phyloP scores from a whole-genome alignment of 2,797 vertebrate species.

The Hephaestus fuliginosus region DNA sequence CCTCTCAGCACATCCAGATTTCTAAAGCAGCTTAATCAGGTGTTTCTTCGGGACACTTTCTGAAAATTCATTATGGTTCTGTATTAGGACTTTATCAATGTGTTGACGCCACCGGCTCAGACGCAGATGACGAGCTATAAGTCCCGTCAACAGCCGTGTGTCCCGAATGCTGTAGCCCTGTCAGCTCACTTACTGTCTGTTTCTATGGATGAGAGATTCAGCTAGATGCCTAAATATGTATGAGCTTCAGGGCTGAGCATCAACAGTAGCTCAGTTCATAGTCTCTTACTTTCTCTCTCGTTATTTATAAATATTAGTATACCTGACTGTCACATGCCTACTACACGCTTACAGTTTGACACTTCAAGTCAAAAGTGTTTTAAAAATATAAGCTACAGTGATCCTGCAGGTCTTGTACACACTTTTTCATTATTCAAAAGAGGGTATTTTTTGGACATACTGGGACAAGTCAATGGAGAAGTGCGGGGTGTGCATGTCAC shows the following conservation, averaged over 20 bases:
- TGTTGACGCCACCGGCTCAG: not conserved
- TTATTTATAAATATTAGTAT: not conserved
- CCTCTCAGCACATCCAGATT: not conserved
- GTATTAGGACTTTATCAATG: not conserved
- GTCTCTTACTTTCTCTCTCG: not conserved
- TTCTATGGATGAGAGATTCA: not conserved
- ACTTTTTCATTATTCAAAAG: not conserved
- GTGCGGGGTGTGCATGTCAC: no score
- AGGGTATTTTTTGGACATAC: not conserved
- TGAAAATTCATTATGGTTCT: constrained; percentile 1
- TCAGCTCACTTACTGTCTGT: not conserved
- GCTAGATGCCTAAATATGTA: not conserved
- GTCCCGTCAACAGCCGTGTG: not conserved
- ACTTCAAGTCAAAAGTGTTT: not conserved
- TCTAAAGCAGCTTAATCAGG: not conserved
- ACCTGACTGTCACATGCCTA: not conserved
- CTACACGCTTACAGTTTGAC: not conserved
- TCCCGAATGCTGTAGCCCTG: not conserved
- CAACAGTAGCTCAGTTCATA: not conserved
- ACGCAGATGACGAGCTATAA: not conserved
- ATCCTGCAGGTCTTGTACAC: not conserved
- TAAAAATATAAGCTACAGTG: not conserved
- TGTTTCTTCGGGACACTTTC: not conserved
- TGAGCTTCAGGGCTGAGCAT: not conserved
- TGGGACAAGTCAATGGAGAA: no score